A percentile compares a stretch with the other conserved stretches of the same genome.
phyloP scores from a whole-genome alignment of 1,140 invertebrate species.

The Lysiphlebus fabarum region DNA sequence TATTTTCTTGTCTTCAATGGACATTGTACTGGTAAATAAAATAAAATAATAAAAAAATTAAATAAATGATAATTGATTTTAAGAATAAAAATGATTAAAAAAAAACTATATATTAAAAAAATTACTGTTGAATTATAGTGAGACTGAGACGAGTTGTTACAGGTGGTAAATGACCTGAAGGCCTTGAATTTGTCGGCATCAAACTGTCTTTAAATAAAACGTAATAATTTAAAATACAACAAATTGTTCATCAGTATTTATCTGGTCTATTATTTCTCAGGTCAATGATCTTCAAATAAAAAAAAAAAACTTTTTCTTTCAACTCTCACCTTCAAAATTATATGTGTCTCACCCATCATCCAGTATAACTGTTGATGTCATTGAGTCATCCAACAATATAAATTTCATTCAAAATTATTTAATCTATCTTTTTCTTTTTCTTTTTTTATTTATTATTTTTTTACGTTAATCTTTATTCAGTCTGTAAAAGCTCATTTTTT shows the following conservation, averaged over 20 bases:
- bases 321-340: too few relatives aligned
- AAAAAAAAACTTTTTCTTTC: too few relatives aligned
- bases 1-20: too few relatives aligned
- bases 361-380: too few relatives aligned
- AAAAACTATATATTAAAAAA: constrained; percentile 5
- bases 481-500: too few relatives aligned
- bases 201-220: background rate
- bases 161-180: constrained; percentile 54
- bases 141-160: constrained; percentile 34
- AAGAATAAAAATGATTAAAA: background rate
- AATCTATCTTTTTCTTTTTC: background rate
- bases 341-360: too few relatives aligned
- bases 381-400: background rate
- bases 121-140: constrained; percentile 26
- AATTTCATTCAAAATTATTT: background rate
- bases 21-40: too few relatives aligned
- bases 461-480: too few relatives aligned
- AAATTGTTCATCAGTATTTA: constrained; percentile 11
- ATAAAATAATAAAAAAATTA: too few relatives aligned
- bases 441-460: too few relatives aligned
- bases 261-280: background rate
- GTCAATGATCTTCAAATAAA: too few relatives aligned
- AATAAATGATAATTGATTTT: background rate
- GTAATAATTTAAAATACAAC: constrained; percentile 22
- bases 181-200: constrained; percentile 50